Percentiles rank a stretch among this genome's conserved stretches.
Conservation (phyloP, 2,113 vertebrate species). For the Perccottus glenii region DNA sequence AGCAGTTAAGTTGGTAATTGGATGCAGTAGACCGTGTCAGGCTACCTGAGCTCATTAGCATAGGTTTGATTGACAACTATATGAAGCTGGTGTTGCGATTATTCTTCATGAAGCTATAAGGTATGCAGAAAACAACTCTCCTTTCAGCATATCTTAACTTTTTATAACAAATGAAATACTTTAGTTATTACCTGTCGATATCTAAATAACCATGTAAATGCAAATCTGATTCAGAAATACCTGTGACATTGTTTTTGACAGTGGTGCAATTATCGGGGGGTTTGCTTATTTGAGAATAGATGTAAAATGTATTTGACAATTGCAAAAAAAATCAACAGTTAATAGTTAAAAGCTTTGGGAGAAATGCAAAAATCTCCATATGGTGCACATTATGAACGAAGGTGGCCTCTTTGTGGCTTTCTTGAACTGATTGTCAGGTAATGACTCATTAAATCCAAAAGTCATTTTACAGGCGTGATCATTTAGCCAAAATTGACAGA, state of each 20-base stretch:
- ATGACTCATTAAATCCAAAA: constrained; percentile 58
- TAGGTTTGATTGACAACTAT: constrained; percentile 68
- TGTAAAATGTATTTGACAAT: no score
- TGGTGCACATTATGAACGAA: not conserved
- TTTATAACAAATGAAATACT: no score
- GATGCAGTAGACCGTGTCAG: constrained; percentile 68
- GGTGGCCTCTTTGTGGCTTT: constrained; percentile 23
- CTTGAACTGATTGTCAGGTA: constrained; percentile 50
- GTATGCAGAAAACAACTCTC: constrained; percentile 23
- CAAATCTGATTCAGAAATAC: no score
- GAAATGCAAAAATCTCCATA: not conserved
- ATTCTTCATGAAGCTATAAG: constrained; percentile 25
- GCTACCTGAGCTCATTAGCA: constrained; percentile 71
- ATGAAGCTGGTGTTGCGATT: constrained; percentile 44
- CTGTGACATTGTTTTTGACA: no score
- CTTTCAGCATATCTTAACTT: not conserved
- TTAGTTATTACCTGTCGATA: no score
- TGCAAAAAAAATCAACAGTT: not conserved
- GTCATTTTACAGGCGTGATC: constrained; percentile 48
- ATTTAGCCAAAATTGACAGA: constrained; percentile 63
- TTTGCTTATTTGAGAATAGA: no score
- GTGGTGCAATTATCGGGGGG: no score
- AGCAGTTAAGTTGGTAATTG: constrained; percentile 72
- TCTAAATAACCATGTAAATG: no score
- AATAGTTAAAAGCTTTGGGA: not conserved